phyloP scores from a whole-genome alignment of 2,113 vertebrate genomes.

The Electrona antarctica region DNA sequence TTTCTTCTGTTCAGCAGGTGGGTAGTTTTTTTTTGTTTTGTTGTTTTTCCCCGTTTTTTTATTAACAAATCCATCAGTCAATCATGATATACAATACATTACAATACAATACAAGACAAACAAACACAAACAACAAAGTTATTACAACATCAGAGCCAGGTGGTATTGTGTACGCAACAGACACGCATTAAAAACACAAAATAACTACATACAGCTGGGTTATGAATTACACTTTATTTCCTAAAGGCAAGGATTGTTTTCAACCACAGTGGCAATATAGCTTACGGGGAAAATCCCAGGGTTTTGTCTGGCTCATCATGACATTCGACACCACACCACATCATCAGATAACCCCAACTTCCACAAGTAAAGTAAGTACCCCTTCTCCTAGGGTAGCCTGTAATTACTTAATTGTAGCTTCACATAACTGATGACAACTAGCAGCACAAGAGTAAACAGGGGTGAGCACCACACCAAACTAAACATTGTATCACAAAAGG shows the following conservation, averaged over 20 bases:
- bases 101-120: no score
- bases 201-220: constrained; percentile 16
- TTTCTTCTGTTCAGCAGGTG: constrained; percentile 38
- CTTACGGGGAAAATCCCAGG: constrained; percentile 34
- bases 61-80: no score
- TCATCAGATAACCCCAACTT: constrained; percentile 30
- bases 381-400: constrained; percentile 24
- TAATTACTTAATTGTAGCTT: constrained; percentile 40
- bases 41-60: no score
- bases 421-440: constrained; percentile 48
- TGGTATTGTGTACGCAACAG: neutral
- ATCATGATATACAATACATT: no score
- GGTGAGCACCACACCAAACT: constrained; percentile 54
- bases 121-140: no score
- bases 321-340: constrained; percentile 46
- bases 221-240: constrained; percentile 65
- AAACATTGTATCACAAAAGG: constrained; percentile 45
- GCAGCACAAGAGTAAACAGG: constrained; percentile 52
- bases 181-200: neutral
- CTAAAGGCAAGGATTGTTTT: constrained; percentile 48
- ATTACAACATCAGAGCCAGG: neutral
- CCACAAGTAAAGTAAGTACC: constrained; percentile 28
- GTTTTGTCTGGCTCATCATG: constrained; percentile 39
- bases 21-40: no score
- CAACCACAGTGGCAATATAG: constrained; percentile 47